Base-by-base conservation (phyloP, 2,797 vertebrate species). In the Chanos chanos region DNA sequence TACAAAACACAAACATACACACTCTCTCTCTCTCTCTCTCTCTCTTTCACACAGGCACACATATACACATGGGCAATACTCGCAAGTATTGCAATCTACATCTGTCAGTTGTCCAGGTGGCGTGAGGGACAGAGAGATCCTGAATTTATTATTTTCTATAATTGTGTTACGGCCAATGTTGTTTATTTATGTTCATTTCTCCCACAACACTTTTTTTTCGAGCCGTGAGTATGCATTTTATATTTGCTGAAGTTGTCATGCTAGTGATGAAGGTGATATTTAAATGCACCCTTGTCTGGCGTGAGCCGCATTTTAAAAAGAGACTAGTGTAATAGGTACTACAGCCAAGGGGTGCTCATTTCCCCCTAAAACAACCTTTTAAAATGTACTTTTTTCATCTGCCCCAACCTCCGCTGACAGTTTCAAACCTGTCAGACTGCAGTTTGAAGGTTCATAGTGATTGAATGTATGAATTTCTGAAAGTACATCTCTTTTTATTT, bases 131-230 rank as follows among this genome's bases (percentile, higher is more conserved):
- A 31, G 15, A 45, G 52, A 39, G 30, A 8, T 37, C 30, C 21
- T 43, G 19, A 39, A 68, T 63, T 44, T 43, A 59, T 73, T 73
- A 70, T 56, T 64, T 45, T 57, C 39, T 27, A 44, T 67, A 66
- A 67, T 62, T 40, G 37, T 21, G 36, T 64, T 60, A 60, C 60
- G 1, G 15, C 27, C 36, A 31, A 49, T 43, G 49, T 49, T 53
- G 60, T 63, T 66, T 43, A 56, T 70, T 63, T 60, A 63, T 47
- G 44, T 50, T 69, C 30, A 51, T 25, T 50, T 34, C 36, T 22
- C 65, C 49, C 34, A 3, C 4, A n/a, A 27, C 27, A 19, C 34
- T 25, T 39, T 58, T 56, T 61, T 47, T 31, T 24, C n/a, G 39
- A 18, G 16, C 68, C 25, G 9, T 13, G 61, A 36, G 56, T 19